Base-by-base conservation (phyloP, 2,888 invertebrate species). In the Sphinx pinastri region DNA sequence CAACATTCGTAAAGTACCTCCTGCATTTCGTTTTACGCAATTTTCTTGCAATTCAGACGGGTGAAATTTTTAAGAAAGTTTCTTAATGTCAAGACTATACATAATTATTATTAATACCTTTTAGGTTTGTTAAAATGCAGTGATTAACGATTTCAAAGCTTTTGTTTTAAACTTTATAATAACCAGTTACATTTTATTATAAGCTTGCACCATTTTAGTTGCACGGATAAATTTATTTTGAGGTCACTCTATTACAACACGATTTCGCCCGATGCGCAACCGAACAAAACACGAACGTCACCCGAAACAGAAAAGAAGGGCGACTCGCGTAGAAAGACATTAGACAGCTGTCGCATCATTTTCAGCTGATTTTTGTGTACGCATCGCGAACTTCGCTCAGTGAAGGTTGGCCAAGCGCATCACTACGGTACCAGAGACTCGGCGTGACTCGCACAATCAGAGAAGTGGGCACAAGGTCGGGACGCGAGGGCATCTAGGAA, bases 311-410 rank as follows among this genome's bases (percentile, higher is more conserved):
- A 85, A 63, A 83, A 87, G 84, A 84, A 79, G 82, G 82, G 86
- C 86, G 86, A 85, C 78, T 84, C 85, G 81, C 82, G 81, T 88
- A 88, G 86, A 87, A 89, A 90, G 92, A 70, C 70, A 70, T 67
- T 70, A 70, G 70, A 94, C 88, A 95, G 93, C 91, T 93, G 95
- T 92, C 94, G 94, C 85, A 89, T 90, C 88, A 87, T 89, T 89
- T 94, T 92, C 94, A 94, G 94, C 94, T 94, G 94, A 94, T 93
- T 93, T 93, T 93, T 94, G 94, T 94, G 90, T 93, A 94, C 92
- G 91, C 88, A 86, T 84, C 81, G 78, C 75, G 75, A 76, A 80
- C 78, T 77, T 79, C 71, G 72, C 80, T 76, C 72, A 71, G 73
- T 63, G 74, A 69, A 79, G 79, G 52, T 59, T 14, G 49, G 52